A percentile compares a stretch with the other conserved stretches of the same genome.
Evolutionary conservation across 2,113 vertebrate genomes (phyloP).

Genomic region (Raja brachyura): DNA sequence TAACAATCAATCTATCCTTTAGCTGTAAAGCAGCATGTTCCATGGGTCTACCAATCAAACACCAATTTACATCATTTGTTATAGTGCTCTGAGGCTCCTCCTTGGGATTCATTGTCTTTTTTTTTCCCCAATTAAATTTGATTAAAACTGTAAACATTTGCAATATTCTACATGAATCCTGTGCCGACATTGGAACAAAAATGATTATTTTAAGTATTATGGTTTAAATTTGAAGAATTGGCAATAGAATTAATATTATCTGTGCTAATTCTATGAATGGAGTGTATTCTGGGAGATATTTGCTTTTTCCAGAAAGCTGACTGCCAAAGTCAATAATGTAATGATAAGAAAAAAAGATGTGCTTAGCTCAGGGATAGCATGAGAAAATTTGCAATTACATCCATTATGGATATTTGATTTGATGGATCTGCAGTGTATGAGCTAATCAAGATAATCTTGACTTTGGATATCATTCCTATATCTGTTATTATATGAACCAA

Average conservation of each 20-base stretch:
- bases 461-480: not conserved
- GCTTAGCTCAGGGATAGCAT: not conserved
- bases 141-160: not conserved
- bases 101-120: not conserved
- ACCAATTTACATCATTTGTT: no score
- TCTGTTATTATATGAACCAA: not conserved
- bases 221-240: not conserved
- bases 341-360: not conserved
- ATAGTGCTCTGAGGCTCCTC: not conserved
- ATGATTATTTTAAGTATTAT: not conserved
- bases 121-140: not conserved
- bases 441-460: not conserved
- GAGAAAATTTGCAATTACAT: not conserved
- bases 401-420: not conserved
- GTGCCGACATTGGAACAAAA: not conserved
- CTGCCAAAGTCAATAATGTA: not conserved
- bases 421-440: not conserved
- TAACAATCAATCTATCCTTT: not conserved
- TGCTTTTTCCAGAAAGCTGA: not conserved
- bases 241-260: not conserved
- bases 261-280: not conserved
- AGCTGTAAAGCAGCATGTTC: no score
- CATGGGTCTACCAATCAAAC: no score
- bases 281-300: not conserved
- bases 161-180: no score